Evolutionary conservation across 2,888 invertebrate genomes (phyloP).

Genomic region (Halictus ligatus): DNA sequence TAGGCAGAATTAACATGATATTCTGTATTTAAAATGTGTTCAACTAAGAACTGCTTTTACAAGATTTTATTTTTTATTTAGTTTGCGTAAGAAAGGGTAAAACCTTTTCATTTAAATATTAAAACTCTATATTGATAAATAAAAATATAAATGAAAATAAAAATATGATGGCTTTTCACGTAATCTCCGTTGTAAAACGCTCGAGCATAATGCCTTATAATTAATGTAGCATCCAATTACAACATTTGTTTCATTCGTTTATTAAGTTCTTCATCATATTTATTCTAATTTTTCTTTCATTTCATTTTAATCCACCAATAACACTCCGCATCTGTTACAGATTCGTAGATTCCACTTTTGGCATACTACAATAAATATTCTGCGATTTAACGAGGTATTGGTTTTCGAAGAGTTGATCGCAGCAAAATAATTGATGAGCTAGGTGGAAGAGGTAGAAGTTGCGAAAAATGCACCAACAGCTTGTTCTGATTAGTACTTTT

Average conservation of each 20-base stretch:
- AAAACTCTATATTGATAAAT: conserved; percentile 72
- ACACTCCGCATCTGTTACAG: conserved; percentile 65
- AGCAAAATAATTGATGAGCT: conserved; percentile 67
- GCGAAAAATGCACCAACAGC: conserved; percentile 12
- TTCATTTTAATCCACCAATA: conserved; percentile 50
- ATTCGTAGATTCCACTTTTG: conserved; percentile 71
- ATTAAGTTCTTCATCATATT: conserved; percentile 60
- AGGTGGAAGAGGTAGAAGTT: conserved; percentile 68
- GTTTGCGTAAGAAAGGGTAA: conserved; percentile 69
- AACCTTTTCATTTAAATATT: conserved; percentile 69
- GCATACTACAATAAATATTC: conserved; percentile 72
- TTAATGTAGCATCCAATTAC: conserved; percentile 43
- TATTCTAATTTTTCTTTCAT: conserved; percentile 45
- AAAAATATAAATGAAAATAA: conserved; percentile 70
- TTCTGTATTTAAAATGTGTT: conserved; percentile 46
- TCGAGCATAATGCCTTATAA: conserved; percentile 34
- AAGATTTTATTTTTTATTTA: conserved; percentile 68
- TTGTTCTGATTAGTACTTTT: conserved; percentile 8
- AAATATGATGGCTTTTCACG: conserved; percentile 53
- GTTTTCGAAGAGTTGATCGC: conserved; percentile 28
- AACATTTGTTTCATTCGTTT: conserved; percentile 46
- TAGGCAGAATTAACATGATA: conserved; percentile 17
- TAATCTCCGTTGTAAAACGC: conserved; percentile 45
- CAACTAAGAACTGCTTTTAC: conserved; percentile 57
- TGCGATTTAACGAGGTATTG: conserved; percentile 53